A percentile compares a stretch with the other conserved stretches of the same genome.
These are phyloP conservation scores for Heliconius hermathena DNA, from an alignment of 1,140 invertebrate species.

Conservation along the genomic window DNA sequence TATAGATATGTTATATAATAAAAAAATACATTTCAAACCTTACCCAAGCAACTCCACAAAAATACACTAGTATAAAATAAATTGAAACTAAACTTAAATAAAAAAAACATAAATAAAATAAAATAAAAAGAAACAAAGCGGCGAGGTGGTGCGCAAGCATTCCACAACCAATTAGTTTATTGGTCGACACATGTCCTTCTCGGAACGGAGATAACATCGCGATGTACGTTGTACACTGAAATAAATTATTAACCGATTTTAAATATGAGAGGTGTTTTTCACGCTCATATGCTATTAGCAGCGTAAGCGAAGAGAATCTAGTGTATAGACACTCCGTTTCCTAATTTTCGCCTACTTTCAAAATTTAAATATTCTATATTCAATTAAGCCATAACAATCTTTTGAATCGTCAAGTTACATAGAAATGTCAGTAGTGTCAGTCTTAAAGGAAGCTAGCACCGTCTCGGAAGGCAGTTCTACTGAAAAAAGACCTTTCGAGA, in stretches of 20 bases:
- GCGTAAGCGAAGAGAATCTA: no score
- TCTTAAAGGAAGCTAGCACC: no score
- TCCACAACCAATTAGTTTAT: constrained; percentile 78
- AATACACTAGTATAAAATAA: constrained; percentile 15
- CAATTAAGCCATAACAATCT: no score
- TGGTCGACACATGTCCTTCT: constrained; percentile 77
- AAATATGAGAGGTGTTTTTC: not conserved
- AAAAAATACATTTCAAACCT: not conserved
- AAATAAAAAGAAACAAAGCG: constrained; percentile 55
- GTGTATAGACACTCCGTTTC: no score
- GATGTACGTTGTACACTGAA: not conserved
- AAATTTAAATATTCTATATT: no score
- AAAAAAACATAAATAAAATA: not conserved
- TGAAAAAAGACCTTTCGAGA: not conserved
- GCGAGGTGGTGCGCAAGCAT: constrained; percentile 57
- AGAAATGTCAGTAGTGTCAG: no score
- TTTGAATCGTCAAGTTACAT: no score
- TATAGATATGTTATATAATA: not conserved
- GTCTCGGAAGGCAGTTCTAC: not conserved
- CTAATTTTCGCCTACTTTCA: no score
- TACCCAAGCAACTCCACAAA: not conserved
- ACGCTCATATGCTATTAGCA: no score
- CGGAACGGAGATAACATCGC: constrained; percentile 69
- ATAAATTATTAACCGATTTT: constrained; percentile 8
- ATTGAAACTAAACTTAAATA: constrained; percentile 26